phyloP scores from a whole-genome alignment of 2,113 vertebrate genomes.

The Sardina pilchardus region DNA sequence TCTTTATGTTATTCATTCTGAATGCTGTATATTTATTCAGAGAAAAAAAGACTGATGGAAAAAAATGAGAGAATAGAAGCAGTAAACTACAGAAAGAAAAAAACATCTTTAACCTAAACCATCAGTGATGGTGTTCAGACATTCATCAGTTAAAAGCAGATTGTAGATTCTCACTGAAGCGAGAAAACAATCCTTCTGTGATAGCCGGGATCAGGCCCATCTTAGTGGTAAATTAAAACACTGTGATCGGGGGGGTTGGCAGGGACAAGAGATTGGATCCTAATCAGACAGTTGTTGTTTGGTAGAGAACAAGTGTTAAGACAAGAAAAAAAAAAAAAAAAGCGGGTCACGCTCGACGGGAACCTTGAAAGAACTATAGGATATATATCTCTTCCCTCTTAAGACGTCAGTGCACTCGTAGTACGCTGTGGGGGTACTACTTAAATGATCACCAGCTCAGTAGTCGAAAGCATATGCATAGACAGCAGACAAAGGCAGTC shows the following conservation, averaged over 20 bases:
- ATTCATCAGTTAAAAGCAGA: conserved; percentile 34
- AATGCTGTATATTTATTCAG: no score
- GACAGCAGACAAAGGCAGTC: background rate
- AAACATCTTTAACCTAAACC: background rate
- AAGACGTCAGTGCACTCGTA: background rate
- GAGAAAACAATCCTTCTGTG: conserved; percentile 51
- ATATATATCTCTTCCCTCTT: background rate
- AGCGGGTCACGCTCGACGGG: no score
- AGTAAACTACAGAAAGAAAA: background rate
- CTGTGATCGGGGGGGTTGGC: background rate
- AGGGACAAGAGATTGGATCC: background rate
- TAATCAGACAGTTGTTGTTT: background rate
- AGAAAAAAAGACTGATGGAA: no score
- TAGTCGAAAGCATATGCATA: background rate
- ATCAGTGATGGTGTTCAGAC: background rate
- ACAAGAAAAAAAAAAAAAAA: no score
- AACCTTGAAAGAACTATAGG: background rate
- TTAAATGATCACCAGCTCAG: background rate
- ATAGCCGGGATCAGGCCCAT: conserved; percentile 56
- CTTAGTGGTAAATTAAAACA: background rate
- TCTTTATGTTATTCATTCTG: no score
- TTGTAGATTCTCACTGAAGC: conserved; percentile 52
- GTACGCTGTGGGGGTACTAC: background rate
- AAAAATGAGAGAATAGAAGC: background rate
- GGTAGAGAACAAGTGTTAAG: background rate